Conservation (phyloP, 30 jellyfish, hydroid and myxozoan species). For the Morbakka virulenta region DNA sequence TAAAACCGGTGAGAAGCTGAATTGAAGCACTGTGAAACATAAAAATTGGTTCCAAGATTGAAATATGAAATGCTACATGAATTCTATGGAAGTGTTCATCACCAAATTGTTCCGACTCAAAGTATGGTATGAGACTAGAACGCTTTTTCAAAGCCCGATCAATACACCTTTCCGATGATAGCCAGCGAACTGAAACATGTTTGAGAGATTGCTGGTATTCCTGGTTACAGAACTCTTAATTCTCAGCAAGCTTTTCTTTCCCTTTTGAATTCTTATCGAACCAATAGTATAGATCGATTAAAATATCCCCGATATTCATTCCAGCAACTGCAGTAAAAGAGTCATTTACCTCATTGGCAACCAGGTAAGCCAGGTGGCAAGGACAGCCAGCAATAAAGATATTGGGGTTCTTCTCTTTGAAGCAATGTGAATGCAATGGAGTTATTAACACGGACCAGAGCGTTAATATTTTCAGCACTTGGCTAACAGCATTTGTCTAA, state of each 20-base stretch:
- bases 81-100: constrained; percentile 44
- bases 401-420: background rate
- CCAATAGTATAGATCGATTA: constrained; percentile 49
- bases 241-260: constrained; percentile 32
- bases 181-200: no score
- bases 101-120: constrained; percentile 31
- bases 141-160: constrained; percentile 14
- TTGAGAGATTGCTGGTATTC: constrained; percentile 35
- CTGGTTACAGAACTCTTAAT: constrained; percentile 35
- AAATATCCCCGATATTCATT: constrained; percentile 33
- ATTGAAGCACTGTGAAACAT: no score
- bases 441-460: constrained; percentile 36
- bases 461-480: constrained; percentile 59
- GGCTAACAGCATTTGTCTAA: constrained; percentile 17
- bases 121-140: constrained; percentile 40
- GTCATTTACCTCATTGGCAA: constrained; percentile 34
- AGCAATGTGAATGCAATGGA: constrained; percentile 37
- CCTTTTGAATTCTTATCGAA: constrained; percentile 40
- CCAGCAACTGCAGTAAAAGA: constrained; percentile 26
- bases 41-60: constrained; percentile 20
- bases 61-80: background rate
- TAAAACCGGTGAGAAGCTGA: constrained; percentile 37
- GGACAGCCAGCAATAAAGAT: constrained; percentile 60
- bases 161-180: constrained; percentile 45
- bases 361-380: no score